Evolutionary conservation across 2,888 invertebrate species (phyloP).

Genomic region (Xestia rhomboidea): DNA sequence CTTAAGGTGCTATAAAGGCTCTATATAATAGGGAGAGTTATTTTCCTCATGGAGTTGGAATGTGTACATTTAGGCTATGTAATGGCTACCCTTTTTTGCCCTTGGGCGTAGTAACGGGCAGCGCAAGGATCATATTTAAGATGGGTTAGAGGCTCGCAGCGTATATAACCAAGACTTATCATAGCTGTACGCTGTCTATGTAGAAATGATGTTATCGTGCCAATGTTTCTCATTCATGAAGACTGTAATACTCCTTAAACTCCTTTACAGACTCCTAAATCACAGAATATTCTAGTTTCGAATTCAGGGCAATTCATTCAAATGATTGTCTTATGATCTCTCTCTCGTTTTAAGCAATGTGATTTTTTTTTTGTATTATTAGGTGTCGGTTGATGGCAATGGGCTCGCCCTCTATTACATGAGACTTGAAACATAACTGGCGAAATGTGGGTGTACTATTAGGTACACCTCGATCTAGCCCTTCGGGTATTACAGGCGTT

Average conservation of each 20-base stretch:
- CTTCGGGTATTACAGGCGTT: not conserved
- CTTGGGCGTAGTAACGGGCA: constrained; percentile 27
- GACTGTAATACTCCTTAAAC: not conserved
- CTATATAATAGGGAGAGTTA: constrained; percentile 28
- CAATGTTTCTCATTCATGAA: constrained; percentile 7
- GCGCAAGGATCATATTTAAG: constrained; percentile 32
- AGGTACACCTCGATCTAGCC: not conserved
- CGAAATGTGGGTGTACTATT: not conserved
- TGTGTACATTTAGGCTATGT: constrained; percentile 21
- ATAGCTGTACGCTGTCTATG: not conserved
- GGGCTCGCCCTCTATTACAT: not conserved
- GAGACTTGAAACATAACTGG: not conserved
- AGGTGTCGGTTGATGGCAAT: not conserved
- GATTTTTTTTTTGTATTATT: no score
- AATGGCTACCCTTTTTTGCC: constrained; percentile 47
- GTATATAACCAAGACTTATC: constrained; percentile 15
- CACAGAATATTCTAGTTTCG: not conserved
- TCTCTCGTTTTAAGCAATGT: no score
- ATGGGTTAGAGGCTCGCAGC: constrained; percentile 9
- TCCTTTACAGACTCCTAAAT: not conserved
- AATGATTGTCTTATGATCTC: no score
- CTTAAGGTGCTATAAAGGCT: not conserved
- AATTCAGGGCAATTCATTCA: not conserved
- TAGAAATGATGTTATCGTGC: not conserved
- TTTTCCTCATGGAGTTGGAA: constrained; percentile 22